Conservation (phyloP, 2,888 invertebrate species). For the Drosophila colorata region DNA sequence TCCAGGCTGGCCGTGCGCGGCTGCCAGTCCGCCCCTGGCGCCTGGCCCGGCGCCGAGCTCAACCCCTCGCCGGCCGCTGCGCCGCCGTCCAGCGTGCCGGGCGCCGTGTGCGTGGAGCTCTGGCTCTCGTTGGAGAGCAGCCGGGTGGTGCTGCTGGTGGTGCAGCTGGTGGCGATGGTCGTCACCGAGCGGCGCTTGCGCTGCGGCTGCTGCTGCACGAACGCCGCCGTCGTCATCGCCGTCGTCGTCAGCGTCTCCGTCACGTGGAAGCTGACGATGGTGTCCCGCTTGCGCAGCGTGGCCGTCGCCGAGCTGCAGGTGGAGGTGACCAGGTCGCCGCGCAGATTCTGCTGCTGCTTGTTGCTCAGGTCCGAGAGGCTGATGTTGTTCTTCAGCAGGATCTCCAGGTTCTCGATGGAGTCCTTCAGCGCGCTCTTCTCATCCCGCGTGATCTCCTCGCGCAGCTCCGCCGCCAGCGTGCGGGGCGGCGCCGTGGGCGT, state of each 20-base stretch:
- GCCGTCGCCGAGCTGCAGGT: slow-evolving; percentile 68
- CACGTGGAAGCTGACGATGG: slow-evolving; percentile 75
- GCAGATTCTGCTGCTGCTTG: slow-evolving; percentile 84
- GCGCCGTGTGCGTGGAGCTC: slow-evolving; percentile 62
- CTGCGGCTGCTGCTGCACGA: slow-evolving; percentile 45
- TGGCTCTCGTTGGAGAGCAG: slow-evolving; percentile 66
- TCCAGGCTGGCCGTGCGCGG: slow-evolving; percentile 70
- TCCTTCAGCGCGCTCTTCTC: slow-evolving; percentile 82
- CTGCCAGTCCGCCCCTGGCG: slow-evolving; percentile 67
- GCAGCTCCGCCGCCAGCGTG: slow-evolving; percentile 81
- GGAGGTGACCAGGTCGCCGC: slow-evolving; percentile 56
- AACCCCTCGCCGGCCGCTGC: slow-evolving; percentile 38
- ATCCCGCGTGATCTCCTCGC: slow-evolving; percentile 74
- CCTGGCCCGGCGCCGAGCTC: too few species aligned
- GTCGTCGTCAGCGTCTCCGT: slow-evolving; percentile 70
- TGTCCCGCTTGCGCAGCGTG: slow-evolving; percentile 77
- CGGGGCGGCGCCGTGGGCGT: slow-evolving; percentile 64
- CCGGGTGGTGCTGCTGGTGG: slow-evolving; percentile 43
- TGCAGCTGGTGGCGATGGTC: slow-evolving; percentile 55
- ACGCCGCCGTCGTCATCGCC: slow-evolving; percentile 27
- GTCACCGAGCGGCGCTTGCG: slow-evolving; percentile 68
- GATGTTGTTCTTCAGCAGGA: slow-evolving; percentile 85
- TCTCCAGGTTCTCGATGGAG: slow-evolving; percentile 85
- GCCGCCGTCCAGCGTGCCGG: slow-evolving; percentile 51
- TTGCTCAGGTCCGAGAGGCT: slow-evolving; percentile 84